Evolutionary conservation across 2,113 vertebrate genomes (phyloP).

Genomic region (Oxyura jamaicensis): DNA sequence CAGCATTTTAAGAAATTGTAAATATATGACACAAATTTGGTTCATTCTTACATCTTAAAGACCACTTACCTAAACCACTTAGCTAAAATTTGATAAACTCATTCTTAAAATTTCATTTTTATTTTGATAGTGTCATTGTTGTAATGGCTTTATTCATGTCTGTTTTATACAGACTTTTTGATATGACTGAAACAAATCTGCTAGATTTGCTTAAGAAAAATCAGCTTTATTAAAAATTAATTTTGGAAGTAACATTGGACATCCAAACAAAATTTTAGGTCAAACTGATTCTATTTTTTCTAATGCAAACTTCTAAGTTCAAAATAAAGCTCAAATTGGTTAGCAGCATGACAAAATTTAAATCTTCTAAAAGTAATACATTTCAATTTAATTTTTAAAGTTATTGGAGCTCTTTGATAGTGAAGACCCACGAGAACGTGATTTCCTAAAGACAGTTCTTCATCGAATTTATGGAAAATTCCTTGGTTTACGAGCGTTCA

Average conservation of each 20-base stretch:
- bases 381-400: constrained; percentile 78
- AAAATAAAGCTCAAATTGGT: neutral
- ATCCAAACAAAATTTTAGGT: neutral
- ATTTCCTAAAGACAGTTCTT: constrained; percentile 96
- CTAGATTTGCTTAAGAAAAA: neutral
- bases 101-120: neutral
- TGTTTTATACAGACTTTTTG: neutral
- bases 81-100: neutral
- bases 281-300: neutral
- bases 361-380: constrained; percentile 66
- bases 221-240: neutral
- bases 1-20: neutral
- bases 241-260: neutral
- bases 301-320: neutral
- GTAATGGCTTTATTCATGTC: neutral
- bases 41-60: neutral
- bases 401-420: constrained; percentile 97
- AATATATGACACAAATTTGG: neutral
- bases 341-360: neutral
- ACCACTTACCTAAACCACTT: neutral
- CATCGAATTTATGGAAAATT: constrained; percentile 98
- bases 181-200: neutral
- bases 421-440: constrained; percentile 96
- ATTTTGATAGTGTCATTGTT: neutral
- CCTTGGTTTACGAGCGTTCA: constrained; percentile 94